A percentile compares a stretch with the other conserved stretches of the same genome.
phyloP scores from a whole-genome alignment of 2,113 vertebrate genomes.

The Zosterops japonicus region DNA sequence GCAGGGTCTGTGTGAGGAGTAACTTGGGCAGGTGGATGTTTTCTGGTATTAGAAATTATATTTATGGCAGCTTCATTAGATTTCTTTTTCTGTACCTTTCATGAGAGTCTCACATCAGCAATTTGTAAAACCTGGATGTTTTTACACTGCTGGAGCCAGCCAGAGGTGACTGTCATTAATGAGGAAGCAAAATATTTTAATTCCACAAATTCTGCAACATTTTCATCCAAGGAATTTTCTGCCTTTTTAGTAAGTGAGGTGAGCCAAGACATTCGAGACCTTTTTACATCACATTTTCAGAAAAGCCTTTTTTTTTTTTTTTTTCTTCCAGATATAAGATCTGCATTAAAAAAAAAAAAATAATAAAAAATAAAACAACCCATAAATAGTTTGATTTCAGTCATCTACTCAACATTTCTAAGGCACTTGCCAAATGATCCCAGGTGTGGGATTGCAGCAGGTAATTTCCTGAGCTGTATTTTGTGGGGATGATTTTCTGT shows the following conservation, averaged over 20 bases:
- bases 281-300: neutral
- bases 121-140: neutral
- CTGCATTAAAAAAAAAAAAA: slow-evolving; percentile 32
- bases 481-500: slow-evolving; percentile 84
- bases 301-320: neutral
- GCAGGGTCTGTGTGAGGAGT: neutral
- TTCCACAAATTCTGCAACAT: neutral
- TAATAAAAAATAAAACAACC: neutral
- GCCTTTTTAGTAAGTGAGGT: neutral
- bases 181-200: neutral
- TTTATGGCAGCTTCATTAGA: neutral
- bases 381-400: slow-evolving; percentile 50
- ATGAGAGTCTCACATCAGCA: neutral
- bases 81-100: neutral
- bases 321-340: neutral
- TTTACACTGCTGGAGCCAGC: neutral
- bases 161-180: neutral
- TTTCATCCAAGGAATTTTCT: neutral
- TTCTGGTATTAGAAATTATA: accelerated
- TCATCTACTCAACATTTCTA: slow-evolving; percentile 66
- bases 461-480: slow-evolving; percentile 88
- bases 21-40: accelerated
- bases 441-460: slow-evolving; percentile 90
- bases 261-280: neutral
- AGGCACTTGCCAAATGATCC: slow-evolving; percentile 69